Percentiles rank a stretch among this genome's conserved stretches.
Evolutionary conservation across 2,113 vertebrate species (phyloP).

Genomic region (Sclerurus mexicanus): DNA sequence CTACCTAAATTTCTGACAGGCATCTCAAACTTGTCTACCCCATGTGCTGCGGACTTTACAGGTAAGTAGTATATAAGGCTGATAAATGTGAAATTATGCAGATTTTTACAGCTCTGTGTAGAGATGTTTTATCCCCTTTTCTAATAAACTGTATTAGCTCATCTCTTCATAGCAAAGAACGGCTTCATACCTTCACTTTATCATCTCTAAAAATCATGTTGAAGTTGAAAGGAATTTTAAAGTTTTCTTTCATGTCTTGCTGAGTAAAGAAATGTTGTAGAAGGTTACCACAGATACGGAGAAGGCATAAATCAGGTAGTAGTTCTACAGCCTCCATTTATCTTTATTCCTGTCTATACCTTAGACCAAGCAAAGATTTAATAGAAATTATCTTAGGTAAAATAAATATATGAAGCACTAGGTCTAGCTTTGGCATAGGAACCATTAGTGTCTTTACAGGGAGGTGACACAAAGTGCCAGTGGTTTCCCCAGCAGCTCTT

Average conservation of each 20-base stretch:
- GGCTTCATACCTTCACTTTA: not conserved
- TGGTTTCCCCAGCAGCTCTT: not conserved
- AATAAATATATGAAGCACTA: not conserved
- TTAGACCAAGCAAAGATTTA: not conserved
- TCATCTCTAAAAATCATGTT: not conserved
- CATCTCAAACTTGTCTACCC: conserved; percentile 60
- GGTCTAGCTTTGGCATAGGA: not conserved
- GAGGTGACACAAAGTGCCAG: not conserved
- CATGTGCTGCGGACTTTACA: conserved; percentile 71
- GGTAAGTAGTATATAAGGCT: conserved; percentile 51
- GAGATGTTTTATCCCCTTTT: not conserved
- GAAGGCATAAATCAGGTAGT: not conserved
- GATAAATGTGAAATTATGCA: not conserved
- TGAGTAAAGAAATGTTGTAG: not conserved
- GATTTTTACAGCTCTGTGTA: not conserved
- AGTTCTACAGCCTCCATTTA: not conserved
- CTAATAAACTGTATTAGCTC: not conserved
- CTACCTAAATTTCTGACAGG: conserved; percentile 76
- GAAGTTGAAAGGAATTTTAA: not conserved
- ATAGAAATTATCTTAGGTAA: not conserved
- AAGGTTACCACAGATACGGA: not conserved
- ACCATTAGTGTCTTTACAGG: not conserved
- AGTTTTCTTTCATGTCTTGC: not conserved
- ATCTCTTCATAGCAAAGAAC: not conserved
- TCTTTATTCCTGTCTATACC: not conserved